Base-by-base conservation (phyloP, 2,113 vertebrate species). In the Proteles cristata region DNA sequence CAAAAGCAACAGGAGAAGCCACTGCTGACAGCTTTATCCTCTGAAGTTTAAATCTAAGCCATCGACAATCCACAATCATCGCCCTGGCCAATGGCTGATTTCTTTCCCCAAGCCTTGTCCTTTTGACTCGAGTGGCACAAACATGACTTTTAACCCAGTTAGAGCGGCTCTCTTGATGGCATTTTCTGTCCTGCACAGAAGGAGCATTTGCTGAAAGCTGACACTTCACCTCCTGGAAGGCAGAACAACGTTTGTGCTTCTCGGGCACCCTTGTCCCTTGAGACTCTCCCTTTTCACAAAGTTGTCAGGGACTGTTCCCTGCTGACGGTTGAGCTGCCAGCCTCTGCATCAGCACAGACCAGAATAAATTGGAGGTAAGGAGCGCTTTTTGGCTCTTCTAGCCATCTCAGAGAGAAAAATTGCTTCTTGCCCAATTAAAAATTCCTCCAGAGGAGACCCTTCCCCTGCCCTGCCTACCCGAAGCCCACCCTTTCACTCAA, bases 41-140 rank as follows among this genome's bases (percentile, higher is more conserved):
- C 92, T 95, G 93, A 97, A 90, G 92, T 76, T 81, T 81, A 90
- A 95, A 77, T 53, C 95, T 88, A 66, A 96, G 92, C 86, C 71
- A 66, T 83, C 83, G 55, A 86, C 74, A 61, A n/a, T 39, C 83
- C 35, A 48, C 92, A 83, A 4, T 73, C 92, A 50, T 82, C 2
- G 0, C 12, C 80, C 35, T 3, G 33, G 45, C 61, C 93, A 53
- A 50, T 15, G 50, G 43, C 79, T 19, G 55, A 35, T 45, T 79
- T 73, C 16, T 79, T 88, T 93, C 33, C 53, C 85, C 61, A 65
- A 85, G 82, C 83, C 5, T 14, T 77, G 93, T 96, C 88, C 94
- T 90, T 95, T 73, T 73, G 95, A 95, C 96, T 97, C 0, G 0
- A 58, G 79, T n/a, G 92, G 83, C 93, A 90, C 84, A 43, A 53